phyloP scores from a whole-genome alignment of 2,797 vertebrate species.

The Eleutherodactylus coqui region DNA sequence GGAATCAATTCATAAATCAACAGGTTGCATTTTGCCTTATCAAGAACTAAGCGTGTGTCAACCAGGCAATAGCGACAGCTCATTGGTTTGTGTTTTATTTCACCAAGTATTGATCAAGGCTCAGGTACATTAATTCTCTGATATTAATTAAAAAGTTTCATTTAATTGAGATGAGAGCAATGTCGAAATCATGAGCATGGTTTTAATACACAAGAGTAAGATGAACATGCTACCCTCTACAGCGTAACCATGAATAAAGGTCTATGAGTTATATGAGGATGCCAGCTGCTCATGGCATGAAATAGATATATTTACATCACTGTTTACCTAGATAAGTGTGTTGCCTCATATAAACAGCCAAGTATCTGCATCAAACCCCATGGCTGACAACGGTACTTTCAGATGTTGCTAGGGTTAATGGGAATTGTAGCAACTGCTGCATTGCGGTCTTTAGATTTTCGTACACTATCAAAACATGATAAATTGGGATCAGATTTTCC shows the following conservation, averaged over 20 bases:
- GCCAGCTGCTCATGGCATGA: not conserved
- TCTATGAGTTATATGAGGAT: not conserved
- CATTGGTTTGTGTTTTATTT: conserved; percentile 9
- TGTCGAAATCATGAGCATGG: not conserved
- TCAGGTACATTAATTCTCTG: conserved; percentile 28
- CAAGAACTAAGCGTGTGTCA: not conserved
- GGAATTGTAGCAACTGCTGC: conserved; percentile 27
- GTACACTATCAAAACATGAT: conserved; percentile 36
- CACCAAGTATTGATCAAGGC: not conserved
- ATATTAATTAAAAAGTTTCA: conserved; percentile 28
- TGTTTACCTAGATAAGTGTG: conserved; percentile 4
- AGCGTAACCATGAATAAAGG: not conserved
- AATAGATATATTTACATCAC: conserved; percentile 8
- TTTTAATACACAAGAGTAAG: not conserved
- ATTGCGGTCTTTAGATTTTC: conserved; percentile 49
- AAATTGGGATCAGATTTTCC: conserved; percentile 60
- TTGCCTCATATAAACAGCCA: not conserved
- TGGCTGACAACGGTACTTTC: conserved; percentile 26
- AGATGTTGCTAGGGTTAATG: conserved; percentile 54
- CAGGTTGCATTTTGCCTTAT: not conserved
- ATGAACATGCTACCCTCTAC: not conserved
- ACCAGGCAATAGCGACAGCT: not conserved
- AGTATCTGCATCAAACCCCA: not conserved
- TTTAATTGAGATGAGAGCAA: conserved; percentile 13
- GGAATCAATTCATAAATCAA: not conserved